Conservation (phyloP, 2,113 vertebrate species). For the Garra rufa region DNA sequence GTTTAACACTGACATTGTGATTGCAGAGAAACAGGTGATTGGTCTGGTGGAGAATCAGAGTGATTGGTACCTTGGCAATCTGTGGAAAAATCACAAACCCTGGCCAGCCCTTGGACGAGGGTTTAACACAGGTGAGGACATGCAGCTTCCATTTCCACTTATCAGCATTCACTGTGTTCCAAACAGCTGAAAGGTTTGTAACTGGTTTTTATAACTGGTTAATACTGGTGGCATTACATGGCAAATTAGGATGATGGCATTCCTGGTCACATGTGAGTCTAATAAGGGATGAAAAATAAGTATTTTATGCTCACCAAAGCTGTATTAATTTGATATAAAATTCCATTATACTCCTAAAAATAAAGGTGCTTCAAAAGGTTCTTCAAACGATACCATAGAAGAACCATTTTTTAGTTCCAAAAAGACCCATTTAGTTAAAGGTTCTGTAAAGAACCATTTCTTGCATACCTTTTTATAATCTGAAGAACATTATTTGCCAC, state of each 20-base stretch:
- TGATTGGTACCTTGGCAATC: conserved; percentile 93
- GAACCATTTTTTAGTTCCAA: too few species aligned
- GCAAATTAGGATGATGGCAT: neutral
- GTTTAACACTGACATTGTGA: conserved; percentile 17
- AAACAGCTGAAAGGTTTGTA: neutral
- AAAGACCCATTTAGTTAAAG: too few species aligned
- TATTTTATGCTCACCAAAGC: neutral
- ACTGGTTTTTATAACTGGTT: neutral
- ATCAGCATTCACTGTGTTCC: neutral
- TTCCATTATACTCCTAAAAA: too few species aligned
- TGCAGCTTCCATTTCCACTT: neutral
- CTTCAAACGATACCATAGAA: too few species aligned
- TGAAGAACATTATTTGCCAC: too few species aligned
- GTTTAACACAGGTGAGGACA: conserved; percentile 90
- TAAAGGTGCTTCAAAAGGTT: too few species aligned
- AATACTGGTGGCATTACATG: neutral
- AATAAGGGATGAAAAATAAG: neutral
- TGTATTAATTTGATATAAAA: neutral
- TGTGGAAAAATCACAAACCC: conserved; percentile 96
- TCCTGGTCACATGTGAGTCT: neutral
- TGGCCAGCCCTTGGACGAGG: conserved; percentile 95
- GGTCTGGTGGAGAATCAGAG: conserved; percentile 98
- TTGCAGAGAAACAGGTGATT: conserved; percentile 89
- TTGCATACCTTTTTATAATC: too few species aligned
- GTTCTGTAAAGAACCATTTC: too few species aligned